Base-by-base conservation (phyloP, 2,113 vertebrate species). In the Istiophorus platypterus region DNA sequence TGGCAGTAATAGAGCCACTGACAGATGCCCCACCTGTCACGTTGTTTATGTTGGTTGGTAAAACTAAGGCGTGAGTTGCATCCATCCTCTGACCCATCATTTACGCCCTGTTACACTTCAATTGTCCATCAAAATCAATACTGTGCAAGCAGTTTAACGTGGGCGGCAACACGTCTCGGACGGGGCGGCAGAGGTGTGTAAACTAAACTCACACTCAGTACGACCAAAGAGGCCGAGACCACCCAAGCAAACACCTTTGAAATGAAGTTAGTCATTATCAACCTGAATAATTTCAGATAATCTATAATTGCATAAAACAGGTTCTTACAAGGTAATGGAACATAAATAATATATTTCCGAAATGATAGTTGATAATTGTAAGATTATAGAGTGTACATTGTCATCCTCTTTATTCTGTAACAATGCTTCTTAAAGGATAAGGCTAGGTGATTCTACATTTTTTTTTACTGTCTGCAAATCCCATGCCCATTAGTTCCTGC, bases 41-140 rank as follows among this genome's bases (percentile, higher is more conserved):
- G 1, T 83, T 91, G 89, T 92, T 93, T 92, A 92, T 88, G 91
- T 88, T 26, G 84, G 66, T 86, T 81, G 83, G 84, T 85, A 80
- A 88, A 88, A 72, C 52, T 5, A 11, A 88, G 83, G 85, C 86
- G 86, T 89, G 90, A 86, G 89, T 12, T 85, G 86, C 88, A 91
- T 85, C 88, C 82, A 27, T 82, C 79, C 81, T 20, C 85, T 39
- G 63, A 81, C 74, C 90, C 91, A 91, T 92, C 88, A 88, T 90
- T 93, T 73, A 91, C 37, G 69, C 86, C 86, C 89, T 5, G 69
- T 84, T 90, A 75, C 85, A 15, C 86, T 52, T 79, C 74, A 66
- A 75, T 82, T 89, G 85, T 88, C 91, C 89, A 80, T 88, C 73
- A 42, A 51, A 79, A 91, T 93, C 92, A 67, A 93, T 92, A 89